A percentile compares a stretch with the other conserved stretches of the same genome.
Conservation (phyloP, 2,888 invertebrate species). For the Icerya purchasi region DNA sequence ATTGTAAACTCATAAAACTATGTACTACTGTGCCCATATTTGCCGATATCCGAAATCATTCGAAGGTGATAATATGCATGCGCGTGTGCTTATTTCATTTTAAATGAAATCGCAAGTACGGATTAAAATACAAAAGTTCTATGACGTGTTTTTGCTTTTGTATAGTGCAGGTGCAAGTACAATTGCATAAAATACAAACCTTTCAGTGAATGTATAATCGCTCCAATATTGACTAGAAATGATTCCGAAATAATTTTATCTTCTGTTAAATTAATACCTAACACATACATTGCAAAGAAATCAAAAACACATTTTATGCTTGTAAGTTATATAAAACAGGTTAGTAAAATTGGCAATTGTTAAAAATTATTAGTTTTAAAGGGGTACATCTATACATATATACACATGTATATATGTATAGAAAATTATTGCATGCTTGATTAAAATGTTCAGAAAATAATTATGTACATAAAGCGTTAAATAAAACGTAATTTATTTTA, state of each 20-base stretch:
- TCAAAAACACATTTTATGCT: background rate
- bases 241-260: background rate
- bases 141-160: background rate
- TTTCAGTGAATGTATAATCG: background rate
- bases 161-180: background rate
- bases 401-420: too few relatives aligned
- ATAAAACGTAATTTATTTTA: too few relatives aligned
- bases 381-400: too few relatives aligned
- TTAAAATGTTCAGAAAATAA: too few relatives aligned
- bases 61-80: background rate
- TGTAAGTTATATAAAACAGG: too few relatives aligned
- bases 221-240: background rate
- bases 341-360: too few relatives aligned
- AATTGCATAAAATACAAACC: background rate
- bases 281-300: background rate
- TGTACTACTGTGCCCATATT: background rate
- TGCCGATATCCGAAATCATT: background rate
- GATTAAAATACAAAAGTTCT: background rate
- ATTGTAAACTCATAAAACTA: too few relatives aligned
- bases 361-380: too few relatives aligned
- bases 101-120: too few relatives aligned
- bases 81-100: too few relatives aligned
- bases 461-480: too few relatives aligned
- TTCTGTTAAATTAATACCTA: background rate
- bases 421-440: too few relatives aligned